These are phyloP conservation scores for Drosophila trapezifrons DNA, from an alignment of 1,140 invertebrate species.

Conservation along the genomic window DNA sequence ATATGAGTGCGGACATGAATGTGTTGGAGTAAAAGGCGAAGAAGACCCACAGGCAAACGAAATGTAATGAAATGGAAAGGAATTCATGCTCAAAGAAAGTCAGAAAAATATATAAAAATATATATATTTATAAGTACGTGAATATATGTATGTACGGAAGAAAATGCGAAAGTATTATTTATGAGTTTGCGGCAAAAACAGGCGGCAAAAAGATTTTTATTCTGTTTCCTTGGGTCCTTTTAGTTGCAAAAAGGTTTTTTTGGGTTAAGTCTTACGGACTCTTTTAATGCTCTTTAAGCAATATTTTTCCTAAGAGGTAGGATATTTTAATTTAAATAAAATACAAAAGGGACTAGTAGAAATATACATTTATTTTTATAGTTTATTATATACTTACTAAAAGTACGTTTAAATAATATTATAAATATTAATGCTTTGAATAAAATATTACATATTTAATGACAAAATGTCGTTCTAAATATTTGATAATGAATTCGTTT, in stretches of 20 bases:
- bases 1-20: conserved; percentile 59
- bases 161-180: conserved; percentile 62
- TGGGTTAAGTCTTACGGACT: background rate
- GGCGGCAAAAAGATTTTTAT: conserved; percentile 31
- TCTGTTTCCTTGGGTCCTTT: conserved; percentile 6
- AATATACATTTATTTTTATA: no score
- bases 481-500: no score
- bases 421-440: no score
- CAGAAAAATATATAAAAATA: conserved; percentile 12
- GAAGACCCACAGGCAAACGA: conserved; percentile 31
- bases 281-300: conserved; percentile 7
- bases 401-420: no score
- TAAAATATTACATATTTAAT: no score
- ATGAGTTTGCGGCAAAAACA: conserved; percentile 51
- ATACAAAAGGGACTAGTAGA: no score
- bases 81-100: conserved; percentile 34
- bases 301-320: no score
- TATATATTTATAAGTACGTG: conserved; percentile 25
- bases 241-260: conserved; percentile 8
- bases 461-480: no score
- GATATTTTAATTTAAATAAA: background rate
- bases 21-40: conserved; percentile 46
- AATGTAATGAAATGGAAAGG: conserved; percentile 65
- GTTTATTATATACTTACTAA: no score
- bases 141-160: conserved; percentile 22